A percentile compares a stretch with the other conserved stretches of the same genome.
These are phyloP conservation scores for Nematostella vectensis DNA, from an alignment of 92 coral and sea anemone genomes.

Conservation along the genomic window DNA sequence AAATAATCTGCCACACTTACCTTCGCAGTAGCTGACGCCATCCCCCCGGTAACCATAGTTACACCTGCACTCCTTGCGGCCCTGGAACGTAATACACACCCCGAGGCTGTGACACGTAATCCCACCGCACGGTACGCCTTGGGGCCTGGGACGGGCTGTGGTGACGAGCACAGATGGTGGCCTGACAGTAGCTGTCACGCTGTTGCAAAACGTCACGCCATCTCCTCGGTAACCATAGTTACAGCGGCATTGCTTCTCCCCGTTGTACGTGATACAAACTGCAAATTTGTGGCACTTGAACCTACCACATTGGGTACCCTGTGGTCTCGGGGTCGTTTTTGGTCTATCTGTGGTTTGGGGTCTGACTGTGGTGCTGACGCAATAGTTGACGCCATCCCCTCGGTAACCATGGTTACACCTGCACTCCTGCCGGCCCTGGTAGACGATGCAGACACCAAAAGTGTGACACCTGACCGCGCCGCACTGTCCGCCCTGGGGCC, in stretches of 20 bases:
- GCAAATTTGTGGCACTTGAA: slow-evolving; percentile 42
- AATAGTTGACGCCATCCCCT: slow-evolving; percentile 29
- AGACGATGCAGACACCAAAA: slow-evolving; percentile 44
- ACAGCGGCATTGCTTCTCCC: slow-evolving; percentile 51
- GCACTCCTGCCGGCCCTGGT: slow-evolving; percentile 47
- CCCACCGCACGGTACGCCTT: not conserved
- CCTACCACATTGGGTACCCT: not conserved
- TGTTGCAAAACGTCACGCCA: slow-evolving; percentile 16
- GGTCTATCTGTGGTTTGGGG: not conserved
- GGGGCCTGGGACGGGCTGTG: too few species aligned
- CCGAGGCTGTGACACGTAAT: slow-evolving; percentile 45
- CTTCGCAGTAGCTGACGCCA: slow-evolving; percentile 15
- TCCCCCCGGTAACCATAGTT: slow-evolving; percentile 67
- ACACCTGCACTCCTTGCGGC: slow-evolving; percentile 51
- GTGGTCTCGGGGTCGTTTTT: not conserved
- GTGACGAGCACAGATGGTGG: too few species aligned
- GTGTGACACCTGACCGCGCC: slow-evolving; percentile 16
- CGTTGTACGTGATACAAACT: slow-evolving; percentile 37
- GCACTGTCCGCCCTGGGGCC: slow-evolving; percentile 14
- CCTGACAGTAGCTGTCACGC: too few species aligned
- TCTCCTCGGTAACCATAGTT: slow-evolving; percentile 67
- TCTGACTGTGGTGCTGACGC: slow-evolving; percentile 14
- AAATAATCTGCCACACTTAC: too few species aligned
- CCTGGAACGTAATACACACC: slow-evolving; percentile 41
- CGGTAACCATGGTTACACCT: slow-evolving; percentile 10